Evolutionary conservation across 2,113 vertebrate genomes (phyloP), one percentile per base, ranked within the genome.

Genomic region (Silurus meridionalis): DNA sequence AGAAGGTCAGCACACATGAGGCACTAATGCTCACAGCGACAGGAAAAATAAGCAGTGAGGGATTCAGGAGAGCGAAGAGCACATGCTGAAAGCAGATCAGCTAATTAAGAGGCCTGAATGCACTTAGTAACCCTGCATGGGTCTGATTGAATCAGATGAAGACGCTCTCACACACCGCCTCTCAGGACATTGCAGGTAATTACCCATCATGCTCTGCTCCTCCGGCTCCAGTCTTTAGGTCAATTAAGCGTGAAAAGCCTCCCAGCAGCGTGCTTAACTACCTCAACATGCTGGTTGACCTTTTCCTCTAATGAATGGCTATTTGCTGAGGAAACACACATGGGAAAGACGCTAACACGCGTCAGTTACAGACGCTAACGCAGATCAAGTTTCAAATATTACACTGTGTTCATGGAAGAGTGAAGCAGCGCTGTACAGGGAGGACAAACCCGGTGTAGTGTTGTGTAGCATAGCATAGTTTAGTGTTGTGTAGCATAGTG

Each of bases 101-200:
- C 90, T 93, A 95, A 95, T 96, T 95, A 95, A 92, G 91, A 69
- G 8, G 88, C 93, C 87, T 90, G 89, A 91, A 91, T 93, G 90
- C 93, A 87, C 94, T 92, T 93, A 89, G 83, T 90, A 91, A 91
- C 95, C 91, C 95, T 86, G 92, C 90, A 93, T 94, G 94, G 88
- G 90, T 89, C 90, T 95, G 93, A 95, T 95, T 95, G 93, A 93
- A 93, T 94, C 92, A 93, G 86, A 90, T 89, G 92, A 89, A 88
- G 90, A 91, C 83, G 87, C 93, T 92, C 92, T 93, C 93, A 94
- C 94, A 92, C 91, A 89, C 92, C 87, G 83, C 88, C 86, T 94
- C 90, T 93, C 91, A 91, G 94, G 93, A 95, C 93, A 94, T 95
- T 94, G 93, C 91, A 91, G 92, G 93, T 95, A 95, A 96, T 95